These are phyloP conservation scores for Ruditapes philippinarum DNA, from an alignment of 1,140 invertebrate genomes.

Conservation along the genomic window DNA sequence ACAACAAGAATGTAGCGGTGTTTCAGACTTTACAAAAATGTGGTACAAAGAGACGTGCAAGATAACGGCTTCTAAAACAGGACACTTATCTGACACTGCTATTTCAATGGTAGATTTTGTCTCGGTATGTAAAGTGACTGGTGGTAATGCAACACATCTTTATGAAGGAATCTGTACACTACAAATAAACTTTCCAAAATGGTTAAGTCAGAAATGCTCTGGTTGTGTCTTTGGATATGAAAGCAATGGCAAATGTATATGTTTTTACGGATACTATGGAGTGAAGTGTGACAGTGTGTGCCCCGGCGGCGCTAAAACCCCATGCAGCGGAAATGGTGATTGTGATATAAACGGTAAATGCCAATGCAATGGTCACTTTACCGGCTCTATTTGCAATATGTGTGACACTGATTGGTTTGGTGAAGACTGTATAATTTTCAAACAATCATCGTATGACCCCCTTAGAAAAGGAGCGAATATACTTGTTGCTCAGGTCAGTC, in stretches of 20 bases:
- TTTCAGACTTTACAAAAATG: slow-evolving; percentile 13
- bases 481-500: slow-evolving; percentile 63
- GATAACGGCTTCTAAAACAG: slow-evolving; percentile 4
- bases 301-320: slow-evolving; percentile 65
- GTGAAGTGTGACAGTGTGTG: slow-evolving; percentile 66
- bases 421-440: slow-evolving; percentile 69
- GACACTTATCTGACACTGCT: slow-evolving; percentile 46
- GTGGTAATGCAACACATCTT: slow-evolving; percentile 21
- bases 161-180: slow-evolving; percentile 58
- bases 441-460: slow-evolving; percentile 24
- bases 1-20: slow-evolving; percentile 48
- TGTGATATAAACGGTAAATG: slow-evolving; percentile 69
- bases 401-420: slow-evolving; percentile 71
- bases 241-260: slow-evolving; percentile 61
- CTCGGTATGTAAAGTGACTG: slow-evolving; percentile 52
- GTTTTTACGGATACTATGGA: slow-evolving; percentile 74
- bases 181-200: slow-evolving; percentile 29
- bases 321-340: slow-evolving; percentile 72
- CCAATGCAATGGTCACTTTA: slow-evolving; percentile 69
- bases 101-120: slow-evolving; percentile 69
- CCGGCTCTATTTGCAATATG: slow-evolving; percentile 61
- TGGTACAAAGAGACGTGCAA: slow-evolving; percentile 63
- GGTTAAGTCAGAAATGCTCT: slow-evolving; percentile 69
- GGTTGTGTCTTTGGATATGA: slow-evolving; percentile 71
- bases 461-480: background rate